Evolutionary conservation across 2,888 invertebrate genomes (phyloP).

Genomic region (Chaetogeoica ovagalla): DNA sequence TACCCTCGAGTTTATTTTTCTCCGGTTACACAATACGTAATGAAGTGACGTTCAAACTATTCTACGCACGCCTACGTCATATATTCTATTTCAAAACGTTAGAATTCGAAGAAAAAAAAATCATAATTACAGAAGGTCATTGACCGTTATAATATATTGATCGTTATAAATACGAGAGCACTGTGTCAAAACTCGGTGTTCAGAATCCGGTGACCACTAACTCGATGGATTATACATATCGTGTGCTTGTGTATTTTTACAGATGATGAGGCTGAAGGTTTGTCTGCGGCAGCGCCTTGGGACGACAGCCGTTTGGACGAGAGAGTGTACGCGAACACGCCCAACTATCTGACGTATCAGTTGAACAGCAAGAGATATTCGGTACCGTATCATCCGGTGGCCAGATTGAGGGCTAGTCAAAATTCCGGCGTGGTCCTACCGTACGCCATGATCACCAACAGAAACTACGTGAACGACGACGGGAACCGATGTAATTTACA

Average conservation of each 20-base stretch:
- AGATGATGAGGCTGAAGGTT: slow-evolving; percentile 16
- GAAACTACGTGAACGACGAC: slow-evolving; percentile 35
- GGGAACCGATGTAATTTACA: slow-evolving; percentile 45
- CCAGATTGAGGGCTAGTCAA: slow-evolving; percentile 37
- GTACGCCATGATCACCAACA: slow-evolving; percentile 40
- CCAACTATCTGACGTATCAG: slow-evolving; percentile 43
- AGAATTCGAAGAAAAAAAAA: no score
- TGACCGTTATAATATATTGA: no score
- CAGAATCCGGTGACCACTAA: no score
- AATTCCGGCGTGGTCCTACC: slow-evolving; percentile 30
- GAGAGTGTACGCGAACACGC: slow-evolving; percentile 39
- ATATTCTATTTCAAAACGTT: no score
- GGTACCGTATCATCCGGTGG: slow-evolving; percentile 43
- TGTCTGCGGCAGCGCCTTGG: slow-evolving; percentile 5
- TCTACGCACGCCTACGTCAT: no score
- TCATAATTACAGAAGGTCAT: no score
- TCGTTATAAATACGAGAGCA: no score
- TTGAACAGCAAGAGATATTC: slow-evolving; percentile 43
- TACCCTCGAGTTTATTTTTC: no score
- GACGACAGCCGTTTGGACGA: slow-evolving; percentile 37
- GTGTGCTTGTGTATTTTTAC: neutral
- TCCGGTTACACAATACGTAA: no score
- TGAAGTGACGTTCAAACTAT: no score
- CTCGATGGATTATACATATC: no score
- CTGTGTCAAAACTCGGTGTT: no score